phyloP scores from a whole-genome alignment of 2,113 vertebrate genomes.

The Halcyon senegalensis region DNA sequence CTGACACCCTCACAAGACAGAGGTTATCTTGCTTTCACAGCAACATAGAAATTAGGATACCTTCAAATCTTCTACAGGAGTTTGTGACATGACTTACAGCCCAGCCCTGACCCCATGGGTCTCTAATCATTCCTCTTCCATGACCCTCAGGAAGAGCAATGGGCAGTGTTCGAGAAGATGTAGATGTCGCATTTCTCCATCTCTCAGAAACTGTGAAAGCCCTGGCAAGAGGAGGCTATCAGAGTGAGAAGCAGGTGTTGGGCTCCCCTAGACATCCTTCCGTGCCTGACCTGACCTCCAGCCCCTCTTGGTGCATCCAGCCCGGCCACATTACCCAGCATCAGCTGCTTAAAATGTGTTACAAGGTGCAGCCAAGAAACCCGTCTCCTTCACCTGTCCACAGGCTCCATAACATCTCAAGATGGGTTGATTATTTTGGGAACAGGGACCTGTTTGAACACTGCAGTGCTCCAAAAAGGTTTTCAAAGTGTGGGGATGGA shows the following conservation, averaged over 20 bases:
- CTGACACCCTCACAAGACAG: neutral
- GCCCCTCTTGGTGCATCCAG: neutral
- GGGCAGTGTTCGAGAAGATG: neutral
- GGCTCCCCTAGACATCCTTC: neutral
- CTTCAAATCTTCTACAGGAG: neutral
- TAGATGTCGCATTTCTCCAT: fast-evolving
- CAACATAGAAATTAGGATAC: neutral
- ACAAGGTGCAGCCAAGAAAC: neutral
- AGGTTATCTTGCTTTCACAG: neutral
- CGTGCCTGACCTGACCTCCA: neutral
- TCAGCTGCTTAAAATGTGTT: fast-evolving
- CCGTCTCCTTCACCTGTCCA: neutral
- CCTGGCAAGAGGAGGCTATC: fast-evolving
- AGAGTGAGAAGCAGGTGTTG: fast-evolving
- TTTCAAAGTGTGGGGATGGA: constrained; percentile 32
- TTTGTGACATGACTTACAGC: neutral
- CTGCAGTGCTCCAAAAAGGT: neutral
- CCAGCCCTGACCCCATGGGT: neutral
- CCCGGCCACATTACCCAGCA: neutral
- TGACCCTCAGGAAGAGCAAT: fast-evolving
- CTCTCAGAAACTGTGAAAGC: neutral
- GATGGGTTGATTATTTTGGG: neutral
- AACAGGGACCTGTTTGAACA: neutral
- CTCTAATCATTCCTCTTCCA: fast-evolving
- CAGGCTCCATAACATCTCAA: fast-evolving